Evolutionary conservation across 2,113 vertebrate genomes (phyloP), one percentile per base, ranked within the genome.

Genomic region (Glaucomys volans): DNA sequence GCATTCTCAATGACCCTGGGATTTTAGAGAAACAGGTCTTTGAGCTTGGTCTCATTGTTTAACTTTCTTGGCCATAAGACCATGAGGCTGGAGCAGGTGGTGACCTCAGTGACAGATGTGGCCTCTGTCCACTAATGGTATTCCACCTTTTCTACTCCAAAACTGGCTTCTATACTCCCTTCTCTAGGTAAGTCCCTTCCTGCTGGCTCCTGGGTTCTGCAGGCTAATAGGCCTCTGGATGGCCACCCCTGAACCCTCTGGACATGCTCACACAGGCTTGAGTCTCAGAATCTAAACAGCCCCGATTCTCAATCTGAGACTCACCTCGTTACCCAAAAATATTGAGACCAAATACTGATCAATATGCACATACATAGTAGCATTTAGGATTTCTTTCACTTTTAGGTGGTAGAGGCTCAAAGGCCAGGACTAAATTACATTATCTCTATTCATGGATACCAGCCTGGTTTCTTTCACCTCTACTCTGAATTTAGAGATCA

Each of bases 301-400:
- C 35, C 13, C 76, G 47, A 3, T 67, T 93, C 76, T 92, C 42
- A 83, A 57, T 22, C 93, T 71, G 81, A 90, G 42, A 71, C 28
- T 2, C 22, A 64, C 30, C 18, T 14, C 1, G n/a, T 30, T 28
- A 35, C 11, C 3, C 28, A 32, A 52, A 75, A 64, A 57, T 24
- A 42, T 0, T 57, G 13, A 95, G 54, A 75, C 20, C 32, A 57
- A 77, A 40, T 37, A 79, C 20, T 67, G 86, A 37, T 30, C 13
- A 12, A 22, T 40, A 17, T 64, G 26, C 32, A 12, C 2, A 37
- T 35, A 77, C 18, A 54, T 10, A 24, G 14, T 81, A 6, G 28
- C 20, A 30, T 76, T 52, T 66, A 64, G 12, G 18, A 35, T 85
- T 90, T 18, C 47, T 84, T 69, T 50, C 2, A 13, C 12, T 35